Base-by-base conservation (phyloP, 2,113 vertebrate genomes). In the Junco hyemalis region DNA sequence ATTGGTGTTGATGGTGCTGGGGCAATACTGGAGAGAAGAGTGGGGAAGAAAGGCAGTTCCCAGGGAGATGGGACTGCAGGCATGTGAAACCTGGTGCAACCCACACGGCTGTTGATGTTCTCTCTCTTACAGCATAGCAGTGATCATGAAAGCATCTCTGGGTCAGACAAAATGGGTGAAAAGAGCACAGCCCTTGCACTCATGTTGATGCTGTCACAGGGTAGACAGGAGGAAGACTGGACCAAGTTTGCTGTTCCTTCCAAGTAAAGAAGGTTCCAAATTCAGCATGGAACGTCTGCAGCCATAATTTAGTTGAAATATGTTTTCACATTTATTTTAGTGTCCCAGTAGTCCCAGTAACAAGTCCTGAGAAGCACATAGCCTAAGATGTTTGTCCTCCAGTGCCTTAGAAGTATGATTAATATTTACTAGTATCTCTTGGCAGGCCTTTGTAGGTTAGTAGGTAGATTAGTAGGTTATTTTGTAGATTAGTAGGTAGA, bases 401-500 rank as follows among this genome's bases (percentile, higher is more conserved):
- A 69, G 36, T 48, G 61, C 14, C 12, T 53, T 56, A 16, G 31
- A 36, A 80, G 29, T 25, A 8, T 61, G 59, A 94, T 31, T 86
- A 91, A 53, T 88, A 69, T 22, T 40, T 88, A 47, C 28, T 40
- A 56, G 35, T n/a, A 79, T 23, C 20, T 48, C 35, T 61, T 54
- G 18, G 31, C 48, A 82, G 31, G 31, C 21, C 29, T 85, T 47
- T 71, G 29, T 31, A 83, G 33, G 29, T 81, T 81, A 84, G n/a
- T 19, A 70, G 21, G 44, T 14, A 61, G 76, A 61, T 76, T 31
- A 74, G 36, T 59, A 79, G 11, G 25, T 28, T 61, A 78, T 57
- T 92, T 45, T 74, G 44, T 45, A 92, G 29, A 60, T 87, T 73
- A 92, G 18, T 50, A 76, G 36, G 69, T 54, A 80, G 61, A 71